Evolutionary conservation across 1,140 invertebrate genomes (phyloP).

Genomic region (Leucophenga varia): DNA sequence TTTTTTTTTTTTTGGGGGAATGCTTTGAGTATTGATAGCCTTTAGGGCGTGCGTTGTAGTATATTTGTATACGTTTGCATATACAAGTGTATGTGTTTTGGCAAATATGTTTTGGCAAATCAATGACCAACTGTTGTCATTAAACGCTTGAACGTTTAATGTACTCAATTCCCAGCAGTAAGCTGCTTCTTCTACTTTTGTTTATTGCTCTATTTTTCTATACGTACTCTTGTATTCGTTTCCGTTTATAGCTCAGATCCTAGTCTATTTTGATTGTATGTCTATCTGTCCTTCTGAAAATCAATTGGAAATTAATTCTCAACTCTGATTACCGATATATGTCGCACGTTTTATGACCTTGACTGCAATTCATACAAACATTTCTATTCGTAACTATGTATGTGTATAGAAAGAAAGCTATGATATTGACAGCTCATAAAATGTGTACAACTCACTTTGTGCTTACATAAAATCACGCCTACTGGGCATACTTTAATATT

Average conservation of each 20-base stretch:
- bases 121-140: constrained; percentile 51
- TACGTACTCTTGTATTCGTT: constrained; percentile 18
- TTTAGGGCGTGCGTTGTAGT: too few relatives aligned
- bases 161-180: constrained; percentile 17
- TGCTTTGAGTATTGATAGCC: too few relatives aligned
- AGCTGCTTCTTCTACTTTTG: too few relatives aligned
- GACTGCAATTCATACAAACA: constrained; percentile 50
- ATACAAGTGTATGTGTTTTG: too few relatives aligned
- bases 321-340: constrained; percentile 51
- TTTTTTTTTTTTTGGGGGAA: too few relatives aligned
- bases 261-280: constrained; percentile 36
- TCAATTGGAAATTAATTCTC: constrained; percentile 53
- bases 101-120: constrained; percentile 51
- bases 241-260: constrained; percentile 53
- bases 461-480: too few relatives aligned
- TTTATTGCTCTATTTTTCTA: not conserved
- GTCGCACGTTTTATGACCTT: constrained; percentile 53
- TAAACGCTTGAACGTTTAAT: constrained; percentile 53
- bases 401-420: too few relatives aligned
- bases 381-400: too few relatives aligned
- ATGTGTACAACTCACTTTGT: too few relatives aligned
- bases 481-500: too few relatives aligned
- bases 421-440: too few relatives aligned
- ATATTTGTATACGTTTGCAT: too few relatives aligned
- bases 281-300: constrained; percentile 16